Evolutionary conservation across 2,113 vertebrate genomes (phyloP).

Genomic region (Corydoras sp.): DNA sequence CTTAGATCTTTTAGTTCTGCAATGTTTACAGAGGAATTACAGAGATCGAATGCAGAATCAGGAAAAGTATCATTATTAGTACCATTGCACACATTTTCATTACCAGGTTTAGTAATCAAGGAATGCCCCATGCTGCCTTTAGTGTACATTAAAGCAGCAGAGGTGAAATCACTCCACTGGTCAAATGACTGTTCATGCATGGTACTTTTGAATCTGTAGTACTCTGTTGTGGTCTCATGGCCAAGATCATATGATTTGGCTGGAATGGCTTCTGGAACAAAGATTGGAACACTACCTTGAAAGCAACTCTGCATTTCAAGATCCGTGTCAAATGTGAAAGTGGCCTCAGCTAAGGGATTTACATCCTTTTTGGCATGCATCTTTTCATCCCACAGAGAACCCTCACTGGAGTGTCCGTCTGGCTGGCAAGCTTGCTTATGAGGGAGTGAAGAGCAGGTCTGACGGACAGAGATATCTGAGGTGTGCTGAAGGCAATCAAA

Average conservation of each 20-base stretch:
- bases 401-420: not conserved
- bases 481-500: not conserved
- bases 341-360: conserved; percentile 20
- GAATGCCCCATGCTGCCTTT: conserved; percentile 13
- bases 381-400: conserved; percentile 32
- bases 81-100: not conserved
- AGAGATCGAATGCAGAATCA: conserved; percentile 17
- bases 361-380: not conserved
- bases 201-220: conserved; percentile 39
- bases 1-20: conserved; percentile 4
- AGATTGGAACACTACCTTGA: not conserved
- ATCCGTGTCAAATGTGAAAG: conserved; percentile 43
- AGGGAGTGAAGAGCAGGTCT: not conserved
- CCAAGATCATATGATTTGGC: conserved; percentile 1
- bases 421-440: conserved; percentile 8
- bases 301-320: conserved; percentile 21
- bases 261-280: not conserved
- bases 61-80: not conserved
- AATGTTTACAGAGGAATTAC: conserved; percentile 11
- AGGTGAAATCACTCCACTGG: conserved; percentile 4
- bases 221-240: conserved; percentile 28
- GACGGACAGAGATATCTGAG: not conserved
- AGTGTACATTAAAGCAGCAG: conserved; percentile 22
- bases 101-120: not conserved
- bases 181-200: conserved; percentile 2